Evolutionary conservation across 2,888 invertebrate species (phyloP).

Genomic region (Monoplex corrugatus): DNA sequence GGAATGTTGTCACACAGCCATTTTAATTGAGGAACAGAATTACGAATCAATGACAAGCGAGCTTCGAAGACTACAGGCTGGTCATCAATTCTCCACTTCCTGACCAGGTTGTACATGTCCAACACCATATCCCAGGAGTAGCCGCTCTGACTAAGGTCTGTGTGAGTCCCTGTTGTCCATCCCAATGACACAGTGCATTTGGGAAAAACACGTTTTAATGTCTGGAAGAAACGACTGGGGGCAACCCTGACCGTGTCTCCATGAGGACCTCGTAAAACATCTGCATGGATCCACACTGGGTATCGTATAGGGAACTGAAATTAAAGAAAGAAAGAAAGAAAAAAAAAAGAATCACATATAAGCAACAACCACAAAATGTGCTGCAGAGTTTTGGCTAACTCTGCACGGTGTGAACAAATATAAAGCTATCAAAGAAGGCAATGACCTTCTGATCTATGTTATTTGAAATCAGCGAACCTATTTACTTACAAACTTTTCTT

Average conservation of each 20-base stretch:
- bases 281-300: slow-evolving; percentile 79
- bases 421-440: too few relatives aligned
- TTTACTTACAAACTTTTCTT: too few relatives aligned
- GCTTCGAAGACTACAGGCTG: slow-evolving; percentile 75
- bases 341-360: too few relatives aligned
- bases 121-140: slow-evolving; percentile 78
- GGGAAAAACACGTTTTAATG: slow-evolving; percentile 71
- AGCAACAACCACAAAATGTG: too few relatives aligned
- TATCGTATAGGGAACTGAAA: slow-evolving; percentile 67
- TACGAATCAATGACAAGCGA: slow-evolving; percentile 70
- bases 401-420: too few relatives aligned
- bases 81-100: slow-evolving; percentile 65
- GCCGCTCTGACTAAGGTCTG: slow-evolving; percentile 70
- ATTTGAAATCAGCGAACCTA: too few relatives aligned
- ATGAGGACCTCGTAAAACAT: slow-evolving; percentile 75
- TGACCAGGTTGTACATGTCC: slow-evolving; percentile 76
- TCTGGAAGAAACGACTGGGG: slow-evolving; percentile 70
- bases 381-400: too few relatives aligned
- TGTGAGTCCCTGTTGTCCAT: slow-evolving; percentile 78
- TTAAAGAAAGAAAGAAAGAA: too few relatives aligned
- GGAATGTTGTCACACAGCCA: slow-evolving; percentile 76
- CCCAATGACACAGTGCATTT: slow-evolving; percentile 78
- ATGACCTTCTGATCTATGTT: too few relatives aligned
- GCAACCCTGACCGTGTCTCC: slow-evolving; percentile 67
- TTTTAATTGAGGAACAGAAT: slow-evolving; percentile 76